phyloP scores from a whole-genome alignment of 2,888 invertebrate genomes.

The Trichogramma evanescens region DNA sequence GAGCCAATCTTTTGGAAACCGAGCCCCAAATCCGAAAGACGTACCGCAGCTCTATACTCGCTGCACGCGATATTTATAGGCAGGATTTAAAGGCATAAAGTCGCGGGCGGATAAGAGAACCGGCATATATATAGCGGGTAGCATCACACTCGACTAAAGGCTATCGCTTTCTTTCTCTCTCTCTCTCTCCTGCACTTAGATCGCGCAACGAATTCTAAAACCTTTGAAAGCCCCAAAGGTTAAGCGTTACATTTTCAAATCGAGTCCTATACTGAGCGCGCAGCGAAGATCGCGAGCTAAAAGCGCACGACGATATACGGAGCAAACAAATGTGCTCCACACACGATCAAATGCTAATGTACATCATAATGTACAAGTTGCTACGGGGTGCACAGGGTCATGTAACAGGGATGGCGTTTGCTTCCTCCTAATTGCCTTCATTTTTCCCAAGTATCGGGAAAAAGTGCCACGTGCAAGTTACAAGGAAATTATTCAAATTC shows the following conservation, averaged over 20 bases:
- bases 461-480: constrained; percentile 12
- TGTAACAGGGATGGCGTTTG: no score
- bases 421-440: no score
- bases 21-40: constrained; percentile 45
- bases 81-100: constrained; percentile 48
- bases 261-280: no score
- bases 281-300: no score
- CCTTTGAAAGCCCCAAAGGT: constrained; percentile 21
- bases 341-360: no score
- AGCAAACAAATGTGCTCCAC: no score
- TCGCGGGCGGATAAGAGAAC: constrained; percentile 31
- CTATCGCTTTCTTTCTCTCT: no score
- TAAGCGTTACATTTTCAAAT: no score
- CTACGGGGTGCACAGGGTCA: no score
- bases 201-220: constrained; percentile 30
- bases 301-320: no score
- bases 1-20: constrained; percentile 49
- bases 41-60: constrained; percentile 14
- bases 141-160: no score
- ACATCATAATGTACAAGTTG: no score
- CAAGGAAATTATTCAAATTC: constrained; percentile 19
- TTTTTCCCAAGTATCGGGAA: constrained; percentile 7
- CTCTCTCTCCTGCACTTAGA: not conserved
- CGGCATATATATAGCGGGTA: not conserved
- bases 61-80: constrained; percentile 46